phyloP scores from a whole-genome alignment of 2,797 vertebrate genomes.

The Phrynocephalus vlangalii region DNA sequence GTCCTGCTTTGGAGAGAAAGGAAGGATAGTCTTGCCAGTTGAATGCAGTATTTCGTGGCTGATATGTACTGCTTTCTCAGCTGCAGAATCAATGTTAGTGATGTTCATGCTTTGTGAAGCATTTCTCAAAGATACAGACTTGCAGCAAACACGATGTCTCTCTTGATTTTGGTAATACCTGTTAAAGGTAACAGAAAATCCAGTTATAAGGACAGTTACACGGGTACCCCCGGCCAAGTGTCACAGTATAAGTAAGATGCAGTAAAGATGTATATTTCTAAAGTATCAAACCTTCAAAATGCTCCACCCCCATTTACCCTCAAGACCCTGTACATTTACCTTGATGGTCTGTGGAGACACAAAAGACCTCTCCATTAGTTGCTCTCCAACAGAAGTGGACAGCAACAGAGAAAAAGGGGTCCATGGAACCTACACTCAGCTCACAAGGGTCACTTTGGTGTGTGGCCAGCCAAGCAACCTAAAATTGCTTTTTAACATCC shows the following conservation, averaged over 20 bases:
- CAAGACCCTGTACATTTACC: not conserved
- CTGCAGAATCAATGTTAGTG: not conserved
- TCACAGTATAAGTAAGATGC: not conserved
- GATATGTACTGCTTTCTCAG: not conserved
- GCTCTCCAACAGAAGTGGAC: not conserved
- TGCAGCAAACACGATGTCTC: constrained; percentile 98
- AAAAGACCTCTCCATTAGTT: not conserved
- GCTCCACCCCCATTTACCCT: not conserved
- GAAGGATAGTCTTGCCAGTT: not conserved
- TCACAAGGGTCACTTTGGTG: not conserved
- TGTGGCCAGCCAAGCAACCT: not conserved
- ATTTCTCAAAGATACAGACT: constrained; percentile 91
- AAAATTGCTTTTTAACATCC: constrained; percentile 12
- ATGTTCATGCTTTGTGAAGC: not conserved
- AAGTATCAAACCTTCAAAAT: not conserved
- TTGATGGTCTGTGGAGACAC: not conserved
- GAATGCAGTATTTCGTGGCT: not conserved
- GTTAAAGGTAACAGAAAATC: constrained; percentile 37
- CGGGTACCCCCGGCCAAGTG: not conserved
- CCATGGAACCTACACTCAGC: not conserved
- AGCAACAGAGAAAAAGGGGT: not conserved
- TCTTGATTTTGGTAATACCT: constrained; percentile 99
- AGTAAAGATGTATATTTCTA: not conserved
- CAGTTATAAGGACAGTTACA: not conserved
- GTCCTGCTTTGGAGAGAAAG: constrained; percentile 56